Evolutionary conservation across 2,113 vertebrate genomes (phyloP), one percentile per base, ranked within the genome.

Genomic region (Piaya cayana): DNA sequence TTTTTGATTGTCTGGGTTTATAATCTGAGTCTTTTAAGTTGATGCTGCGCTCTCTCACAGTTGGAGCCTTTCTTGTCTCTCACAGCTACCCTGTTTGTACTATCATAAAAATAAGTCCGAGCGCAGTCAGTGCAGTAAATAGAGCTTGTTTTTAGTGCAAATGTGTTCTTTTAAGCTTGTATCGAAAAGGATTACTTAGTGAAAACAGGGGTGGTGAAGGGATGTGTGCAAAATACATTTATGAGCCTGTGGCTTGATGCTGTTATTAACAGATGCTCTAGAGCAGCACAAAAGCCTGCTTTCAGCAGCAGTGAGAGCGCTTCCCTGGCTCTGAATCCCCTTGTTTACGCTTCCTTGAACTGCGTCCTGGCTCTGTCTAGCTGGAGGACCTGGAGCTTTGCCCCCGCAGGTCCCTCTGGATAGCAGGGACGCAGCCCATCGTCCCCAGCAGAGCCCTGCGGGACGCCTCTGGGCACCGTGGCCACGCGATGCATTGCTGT

Each of bases 281-380:
- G 79, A 65, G 86, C 42, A 32, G 89, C 89, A 92, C 86, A 89
- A 70, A 93, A 88, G 42, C 32, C 86, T 53, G 92, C 82, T 80
- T 80, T 93, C 50, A 88, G 10, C 75, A 77, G 76, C 59, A 23
- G 0, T 2, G 52, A 47, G 56, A 71, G 59, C 2, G 4, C 83
- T 89, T 86, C 86, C 64, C 77, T 83, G 39, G 68, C 68, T 70
- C 55, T 43, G 72, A 70, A 59, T 80, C 74, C 36, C 34, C 3
- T 43, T 82, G 60, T 4, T 76, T 76, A 4, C 68, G 56, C 62
- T 78, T 75, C 65, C 62, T 58, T 63, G 89, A 18, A 25, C 36
- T 43, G 18, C 63, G 69, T 42, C 64, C 60, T 13, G 29, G 26
- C 58, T n/a, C 42, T 21, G 32, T 39, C 17, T 19, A 5, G 80